Base-by-base conservation (phyloP, 2,888 invertebrate species). In the Heliconius ethilla region DNA sequence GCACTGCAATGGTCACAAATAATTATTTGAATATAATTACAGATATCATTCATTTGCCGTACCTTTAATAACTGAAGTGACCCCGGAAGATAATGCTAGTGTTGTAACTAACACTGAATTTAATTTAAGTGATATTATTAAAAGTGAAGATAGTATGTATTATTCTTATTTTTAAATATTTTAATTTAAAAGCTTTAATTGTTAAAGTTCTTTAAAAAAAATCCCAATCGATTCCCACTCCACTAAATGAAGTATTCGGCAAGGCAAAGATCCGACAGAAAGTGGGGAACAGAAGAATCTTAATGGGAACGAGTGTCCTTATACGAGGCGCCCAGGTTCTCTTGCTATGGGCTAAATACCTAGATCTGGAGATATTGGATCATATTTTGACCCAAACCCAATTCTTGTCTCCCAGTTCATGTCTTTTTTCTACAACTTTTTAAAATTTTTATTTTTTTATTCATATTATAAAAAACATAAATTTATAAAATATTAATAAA, bases 1-100 rank as follows among this genome's bases (percentile, higher is more conserved):
- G 18, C 18, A n/a, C 10, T 1, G 10, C 22, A 3, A 9, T 59
- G n/a, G 22, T 10, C n/a, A 59, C n/a, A 29, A 72, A 4, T 29
- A 13, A 27, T 69, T 25, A n/a, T 33, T 69, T 27, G 1, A 63
- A 18, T 33, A 70, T 55, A 25, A 62, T 83, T 87, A 63, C 82
- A 94, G 95, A 70, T 96, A 95, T 82, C 96, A 96, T 83, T 96
- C 96, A 0, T 90, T 95, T 81, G 94, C 95, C 0, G 95, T 96
- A 82, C 86, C 88, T 11, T 86, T 92, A 33, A 89, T 90, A 5
- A 84, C 80, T 75, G 85, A 84, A 63, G 84, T 81, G 70, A 81
- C 67, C 22, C 83, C 83, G 3, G 88, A 89, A 5, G 89, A 90
- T 3, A 91, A 89, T 75, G 80, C 81, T 9, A 86, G 83, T 78